A percentile compares a stretch with the other conserved stretches of the same genome.
Conservation (phyloP, 2,797 vertebrate genomes). For the Pterois miles region DNA sequence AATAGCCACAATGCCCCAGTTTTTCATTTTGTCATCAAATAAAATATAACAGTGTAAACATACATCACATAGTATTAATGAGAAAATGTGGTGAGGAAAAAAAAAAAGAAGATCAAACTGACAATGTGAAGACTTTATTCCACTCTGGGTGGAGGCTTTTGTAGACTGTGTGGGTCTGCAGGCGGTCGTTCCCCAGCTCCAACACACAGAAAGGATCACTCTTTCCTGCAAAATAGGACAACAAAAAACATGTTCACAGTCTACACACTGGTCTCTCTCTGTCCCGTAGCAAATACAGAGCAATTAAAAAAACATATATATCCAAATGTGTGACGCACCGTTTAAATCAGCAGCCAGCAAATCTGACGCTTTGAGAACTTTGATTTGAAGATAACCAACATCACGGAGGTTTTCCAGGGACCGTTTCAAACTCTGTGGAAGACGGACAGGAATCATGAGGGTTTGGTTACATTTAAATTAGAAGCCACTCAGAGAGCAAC, state of each 20-base stretch:
- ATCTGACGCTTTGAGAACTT: conserved; percentile 90
- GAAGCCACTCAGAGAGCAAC: not conserved
- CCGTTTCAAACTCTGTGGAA: conserved; percentile 83
- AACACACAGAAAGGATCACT: conserved; percentile 97
- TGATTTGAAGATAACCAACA: conserved; percentile 94
- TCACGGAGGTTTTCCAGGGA: conserved; percentile 87
- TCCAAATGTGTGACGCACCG: conserved; percentile 77
- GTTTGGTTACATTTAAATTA: not conserved
- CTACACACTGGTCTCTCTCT: not conserved
- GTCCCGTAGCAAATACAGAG: not conserved
- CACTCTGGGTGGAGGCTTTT: conserved; percentile 96
- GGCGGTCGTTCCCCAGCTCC: conserved; percentile 92
- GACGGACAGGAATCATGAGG: conserved; percentile 12
- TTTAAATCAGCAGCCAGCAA: conserved; percentile 95
- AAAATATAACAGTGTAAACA: not conserved
- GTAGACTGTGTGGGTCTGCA: conserved; percentile 94
- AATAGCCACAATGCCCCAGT: not conserved
- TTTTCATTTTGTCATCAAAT: not conserved
- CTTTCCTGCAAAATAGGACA: conserved; percentile 86
- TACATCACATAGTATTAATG: not conserved
- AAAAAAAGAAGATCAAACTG: conserved; percentile 74
- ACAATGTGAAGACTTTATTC: conserved; percentile 98
- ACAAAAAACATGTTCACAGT: not conserved
- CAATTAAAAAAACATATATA: not conserved
- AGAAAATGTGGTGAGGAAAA: not conserved